phyloP scores from a whole-genome alignment of 2,113 vertebrate species.

The Tragelaphus strepsiceros region DNA sequence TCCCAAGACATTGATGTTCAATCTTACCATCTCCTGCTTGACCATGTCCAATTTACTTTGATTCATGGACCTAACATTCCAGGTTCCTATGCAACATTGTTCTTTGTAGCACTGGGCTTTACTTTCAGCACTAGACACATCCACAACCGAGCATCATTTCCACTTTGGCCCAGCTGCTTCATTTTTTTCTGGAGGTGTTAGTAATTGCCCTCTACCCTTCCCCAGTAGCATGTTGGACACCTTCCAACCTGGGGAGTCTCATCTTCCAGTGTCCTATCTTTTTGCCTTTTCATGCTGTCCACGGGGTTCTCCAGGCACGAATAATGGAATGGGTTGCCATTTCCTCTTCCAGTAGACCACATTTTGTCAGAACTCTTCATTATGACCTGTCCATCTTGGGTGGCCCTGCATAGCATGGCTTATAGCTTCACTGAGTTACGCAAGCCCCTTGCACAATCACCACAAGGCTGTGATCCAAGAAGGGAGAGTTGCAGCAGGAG shows the following conservation, averaged over 20 bases:
- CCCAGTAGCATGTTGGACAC: background rate
- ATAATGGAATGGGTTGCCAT: background rate
- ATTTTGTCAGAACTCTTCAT: background rate
- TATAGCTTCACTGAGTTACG: background rate
- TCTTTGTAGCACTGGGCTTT: background rate
- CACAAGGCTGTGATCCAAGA: background rate
- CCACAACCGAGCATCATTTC: background rate
- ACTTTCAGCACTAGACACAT: background rate
- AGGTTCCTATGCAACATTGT: background rate
- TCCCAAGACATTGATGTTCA: background rate
- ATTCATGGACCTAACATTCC: background rate
- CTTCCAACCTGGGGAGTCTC: background rate
- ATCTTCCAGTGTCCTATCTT: background rate
- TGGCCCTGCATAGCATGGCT: background rate
- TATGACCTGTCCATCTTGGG: background rate
- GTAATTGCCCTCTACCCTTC: background rate
- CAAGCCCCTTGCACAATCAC: background rate
- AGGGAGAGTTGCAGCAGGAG: background rate
- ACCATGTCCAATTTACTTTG: background rate
- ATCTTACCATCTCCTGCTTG: background rate
- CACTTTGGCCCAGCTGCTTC: background rate
- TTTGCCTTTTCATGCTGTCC: background rate
- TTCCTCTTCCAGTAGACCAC: background rate
- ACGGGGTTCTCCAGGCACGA: background rate
- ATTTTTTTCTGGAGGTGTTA: background rate